Conservation (phyloP, 30 jellyfish, hydroid and myxozoan genomes). For the Sanderia malayensis region DNA sequence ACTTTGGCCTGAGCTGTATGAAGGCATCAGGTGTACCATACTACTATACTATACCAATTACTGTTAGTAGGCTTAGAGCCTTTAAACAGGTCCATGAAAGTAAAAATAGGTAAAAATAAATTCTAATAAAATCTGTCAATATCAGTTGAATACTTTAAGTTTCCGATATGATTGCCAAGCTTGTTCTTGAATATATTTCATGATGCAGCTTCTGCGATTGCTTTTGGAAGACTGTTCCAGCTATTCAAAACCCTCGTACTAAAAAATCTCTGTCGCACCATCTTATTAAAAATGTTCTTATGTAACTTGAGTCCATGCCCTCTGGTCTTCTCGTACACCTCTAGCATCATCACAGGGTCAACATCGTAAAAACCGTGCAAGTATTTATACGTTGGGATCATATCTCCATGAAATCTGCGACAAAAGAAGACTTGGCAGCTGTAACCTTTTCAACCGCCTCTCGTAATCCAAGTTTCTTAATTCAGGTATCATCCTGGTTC, state of each 20-base stretch:
- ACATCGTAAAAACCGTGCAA: constrained; percentile 11
- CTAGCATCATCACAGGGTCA: background rate
- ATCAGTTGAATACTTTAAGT: constrained; percentile 24
- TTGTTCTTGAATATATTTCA: constrained; percentile 30
- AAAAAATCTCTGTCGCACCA: constrained; percentile 20
- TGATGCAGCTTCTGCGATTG: constrained; percentile 24
- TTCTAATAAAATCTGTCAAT: no score
- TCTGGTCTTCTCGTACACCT: constrained; percentile 4
- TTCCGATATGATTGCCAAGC: constrained; percentile 52
- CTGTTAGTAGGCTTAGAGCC: no score
- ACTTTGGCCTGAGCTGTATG: no score
- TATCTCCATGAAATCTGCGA: constrained; percentile 24
- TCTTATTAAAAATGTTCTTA: background rate
- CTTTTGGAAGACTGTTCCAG: constrained; percentile 36
- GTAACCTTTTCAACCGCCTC: no score
- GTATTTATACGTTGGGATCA: constrained; percentile 22
- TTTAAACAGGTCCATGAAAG: no score
- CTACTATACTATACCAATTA: no score
- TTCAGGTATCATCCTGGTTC: background rate
- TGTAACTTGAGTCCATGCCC: constrained; percentile 4
- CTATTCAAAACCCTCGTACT: constrained; percentile 1
- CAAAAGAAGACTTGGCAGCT: no score
- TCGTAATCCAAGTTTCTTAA: no score
- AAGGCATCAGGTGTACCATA: no score
- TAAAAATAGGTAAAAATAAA: no score